Evolutionary conservation across 2,797 vertebrate genomes (phyloP).

Genomic region (Cottoperca gobio): DNA sequence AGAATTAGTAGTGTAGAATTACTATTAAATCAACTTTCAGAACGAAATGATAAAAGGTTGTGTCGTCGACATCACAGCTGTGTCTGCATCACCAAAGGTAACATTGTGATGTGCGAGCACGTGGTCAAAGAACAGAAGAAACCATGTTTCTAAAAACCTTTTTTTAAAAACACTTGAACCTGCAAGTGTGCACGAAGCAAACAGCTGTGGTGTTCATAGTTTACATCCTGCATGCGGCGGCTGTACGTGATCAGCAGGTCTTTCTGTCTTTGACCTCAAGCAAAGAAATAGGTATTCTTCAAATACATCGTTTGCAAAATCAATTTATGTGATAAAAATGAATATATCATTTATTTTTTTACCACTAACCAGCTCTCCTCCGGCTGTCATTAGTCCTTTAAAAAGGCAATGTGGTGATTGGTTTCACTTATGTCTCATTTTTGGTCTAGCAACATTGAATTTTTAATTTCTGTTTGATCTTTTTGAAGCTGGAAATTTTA

Average conservation of each 20-base stretch:
- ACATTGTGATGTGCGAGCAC: conserved; percentile 13
- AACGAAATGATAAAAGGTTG: conserved; percentile 32
- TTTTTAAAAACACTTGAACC: conserved; percentile 73
- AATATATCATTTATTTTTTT: conserved; percentile 59
- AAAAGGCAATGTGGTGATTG: conserved; percentile 99
- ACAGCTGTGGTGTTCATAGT: conserved; percentile 59
- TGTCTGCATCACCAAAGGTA: conserved; percentile 26
- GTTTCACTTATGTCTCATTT: conserved; percentile 87
- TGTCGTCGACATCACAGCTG: conserved; percentile 38
- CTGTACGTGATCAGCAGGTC: conserved; percentile 48
- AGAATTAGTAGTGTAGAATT: conserved; percentile 13
- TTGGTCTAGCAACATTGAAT: conserved; percentile 92
- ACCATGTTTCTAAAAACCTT: conserved; percentile 27
- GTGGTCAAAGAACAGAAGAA: conserved; percentile 13
- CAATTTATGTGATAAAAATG: conserved; percentile 62
- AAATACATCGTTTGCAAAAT: conserved; percentile 62
- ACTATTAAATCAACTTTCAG: conserved; percentile 38
- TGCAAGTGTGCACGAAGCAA: conserved; percentile 75
- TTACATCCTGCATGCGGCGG: conserved; percentile 56
- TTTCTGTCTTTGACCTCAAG: conserved; percentile 57
- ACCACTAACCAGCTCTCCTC: conserved; percentile 63
- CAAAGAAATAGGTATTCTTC: conserved; percentile 54
- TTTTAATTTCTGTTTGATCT: conserved; percentile 83
- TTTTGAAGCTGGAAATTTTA: conserved; percentile 93
- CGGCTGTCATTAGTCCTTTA: conserved; percentile 85